Percentiles rank a stretch among this genome's conserved stretches.
Evolutionary conservation across 2,113 vertebrate genomes (phyloP).

Genomic region (Salvator merianae): DNA sequence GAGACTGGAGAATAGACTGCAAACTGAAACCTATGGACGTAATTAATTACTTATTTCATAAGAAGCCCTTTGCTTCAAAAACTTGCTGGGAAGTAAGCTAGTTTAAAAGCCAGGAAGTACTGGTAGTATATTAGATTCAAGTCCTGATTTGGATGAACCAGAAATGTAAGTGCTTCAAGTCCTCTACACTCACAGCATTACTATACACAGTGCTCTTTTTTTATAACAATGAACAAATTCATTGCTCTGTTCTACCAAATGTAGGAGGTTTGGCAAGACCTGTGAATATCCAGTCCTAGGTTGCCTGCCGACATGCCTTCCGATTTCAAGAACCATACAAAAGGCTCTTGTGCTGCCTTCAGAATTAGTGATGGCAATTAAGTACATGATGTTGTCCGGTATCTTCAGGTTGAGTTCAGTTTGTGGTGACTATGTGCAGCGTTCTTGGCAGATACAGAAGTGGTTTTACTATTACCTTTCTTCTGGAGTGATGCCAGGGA

Average conservation of each 20-base stretch:
- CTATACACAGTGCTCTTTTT: neutral
- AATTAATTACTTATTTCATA: constrained; percentile 31
- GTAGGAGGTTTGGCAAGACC: neutral
- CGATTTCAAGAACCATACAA: too few relatives aligned
- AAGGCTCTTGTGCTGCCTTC: too few relatives aligned
- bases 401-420: too few relatives aligned
- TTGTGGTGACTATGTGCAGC: too few relatives aligned
- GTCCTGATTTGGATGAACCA: neutral
- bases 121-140: neutral
- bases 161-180: neutral
- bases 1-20: neutral
- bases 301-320: too few relatives aligned
- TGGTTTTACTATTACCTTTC: too few relatives aligned
- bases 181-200: neutral
- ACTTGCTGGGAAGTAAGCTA: neutral
- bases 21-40: constrained; percentile 27
- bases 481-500: too few relatives aligned
- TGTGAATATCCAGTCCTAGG: neutral
- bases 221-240: neutral
- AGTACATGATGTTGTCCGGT: too few relatives aligned
- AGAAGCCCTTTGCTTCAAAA: constrained; percentile 17
- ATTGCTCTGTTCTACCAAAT: neutral
- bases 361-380: too few relatives aligned
- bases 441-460: too few relatives aligned
- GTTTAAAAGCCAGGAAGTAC: neutral